phyloP scores from a whole-genome alignment of 2,113 vertebrate genomes.

The Stigmatopora nigra region DNA sequence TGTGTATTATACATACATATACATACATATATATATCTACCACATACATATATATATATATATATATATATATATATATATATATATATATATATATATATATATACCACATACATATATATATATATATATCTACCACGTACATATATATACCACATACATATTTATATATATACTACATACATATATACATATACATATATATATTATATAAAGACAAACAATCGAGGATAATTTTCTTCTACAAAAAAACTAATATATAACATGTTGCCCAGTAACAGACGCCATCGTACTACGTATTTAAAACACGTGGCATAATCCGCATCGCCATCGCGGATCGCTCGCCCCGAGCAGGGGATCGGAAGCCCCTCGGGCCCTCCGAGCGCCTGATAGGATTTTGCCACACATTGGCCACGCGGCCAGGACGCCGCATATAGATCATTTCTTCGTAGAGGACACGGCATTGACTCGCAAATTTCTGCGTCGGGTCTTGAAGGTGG shows the following conservation, averaged over 20 bases:
- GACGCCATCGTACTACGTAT: background rate
- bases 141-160: no score
- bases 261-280: background rate
- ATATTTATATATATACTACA: no score
- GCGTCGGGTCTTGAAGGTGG: background rate
- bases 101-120: no score
- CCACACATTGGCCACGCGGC: background rate
- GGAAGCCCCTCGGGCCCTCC: background rate
- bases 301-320: background rate
- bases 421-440: conserved; percentile 6
- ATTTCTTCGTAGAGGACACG: conserved; percentile 9
- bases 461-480: conserved; percentile 7
- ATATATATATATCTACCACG: no score
- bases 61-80: no score
- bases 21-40: no score
- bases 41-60: no score
- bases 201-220: no score
- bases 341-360: background rate
- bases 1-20: no score
- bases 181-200: no score
- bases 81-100: no score
- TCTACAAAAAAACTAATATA: background rate
- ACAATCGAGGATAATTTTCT: background rate
- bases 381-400: conserved; percentile 5
- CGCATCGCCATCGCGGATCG: background rate